Evolutionary conservation across 2,113 vertebrate species (phyloP).

Genomic region (Harpagus bidentatus): DNA sequence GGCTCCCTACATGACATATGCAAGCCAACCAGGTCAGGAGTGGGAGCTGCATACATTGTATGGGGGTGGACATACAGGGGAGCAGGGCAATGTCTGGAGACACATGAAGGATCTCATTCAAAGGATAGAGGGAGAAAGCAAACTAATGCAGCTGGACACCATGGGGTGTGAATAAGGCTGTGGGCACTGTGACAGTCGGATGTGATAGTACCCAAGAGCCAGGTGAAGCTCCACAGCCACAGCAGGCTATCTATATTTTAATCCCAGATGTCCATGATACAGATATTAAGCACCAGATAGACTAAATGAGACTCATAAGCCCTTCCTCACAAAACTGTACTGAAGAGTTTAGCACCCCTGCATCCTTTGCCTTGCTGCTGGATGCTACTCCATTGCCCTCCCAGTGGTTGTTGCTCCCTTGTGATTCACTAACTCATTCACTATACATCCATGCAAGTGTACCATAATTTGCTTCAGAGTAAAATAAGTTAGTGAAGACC

Average conservation of each 20-base stretch:
- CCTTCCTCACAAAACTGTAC: background rate
- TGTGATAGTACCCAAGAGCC: background rate
- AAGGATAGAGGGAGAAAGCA: background rate
- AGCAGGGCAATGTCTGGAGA: background rate
- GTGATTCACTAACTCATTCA: background rate
- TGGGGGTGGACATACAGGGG: background rate
- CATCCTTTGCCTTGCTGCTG: background rate
- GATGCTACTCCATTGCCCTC: background rate
- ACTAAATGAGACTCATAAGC: background rate
- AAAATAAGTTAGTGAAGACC: background rate
- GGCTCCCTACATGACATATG: rapidly evolving
- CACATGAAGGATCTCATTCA: background rate
- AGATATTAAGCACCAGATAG: background rate
- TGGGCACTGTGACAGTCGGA: background rate
- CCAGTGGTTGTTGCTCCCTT: background rate
- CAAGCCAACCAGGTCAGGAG: background rate
- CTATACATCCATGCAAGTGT: rapidly evolving
- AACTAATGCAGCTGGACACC: background rate
- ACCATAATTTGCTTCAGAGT: background rate
- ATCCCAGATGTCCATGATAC: background rate
- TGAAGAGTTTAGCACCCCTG: background rate
- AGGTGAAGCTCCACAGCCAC: background rate
- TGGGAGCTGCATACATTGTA: background rate
- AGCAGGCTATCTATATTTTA: background rate
- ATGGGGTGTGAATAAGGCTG: background rate